Evolutionary conservation across 2,888 invertebrate genomes (phyloP).

Genomic region (Nomada hirtipes): DNA sequence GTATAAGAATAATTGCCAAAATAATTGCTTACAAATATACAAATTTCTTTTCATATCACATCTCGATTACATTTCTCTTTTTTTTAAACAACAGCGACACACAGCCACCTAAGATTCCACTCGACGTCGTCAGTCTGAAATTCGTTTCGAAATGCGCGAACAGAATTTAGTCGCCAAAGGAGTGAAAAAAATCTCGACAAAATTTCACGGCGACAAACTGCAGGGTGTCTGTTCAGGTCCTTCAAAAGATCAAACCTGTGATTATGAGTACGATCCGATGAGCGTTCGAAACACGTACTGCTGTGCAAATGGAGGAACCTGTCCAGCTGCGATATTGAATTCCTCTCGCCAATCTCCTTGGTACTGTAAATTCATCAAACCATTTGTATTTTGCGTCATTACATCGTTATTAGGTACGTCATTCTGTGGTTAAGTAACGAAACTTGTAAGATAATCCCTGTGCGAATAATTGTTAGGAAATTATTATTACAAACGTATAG

Average conservation of each 20-base stretch:
- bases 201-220: slow-evolving; percentile 2
- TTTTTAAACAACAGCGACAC: background rate
- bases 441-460: background rate
- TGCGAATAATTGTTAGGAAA: background rate
- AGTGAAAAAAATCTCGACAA: slow-evolving; percentile 12
- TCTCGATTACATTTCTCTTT: background rate
- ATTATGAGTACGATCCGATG: slow-evolving; percentile 72
- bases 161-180: slow-evolving; percentile 30
- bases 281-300: slow-evolving; percentile 73
- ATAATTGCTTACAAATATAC: too few species aligned
- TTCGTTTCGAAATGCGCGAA: background rate
- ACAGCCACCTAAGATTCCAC: slow-evolving; percentile 1
- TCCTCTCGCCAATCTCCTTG: slow-evolving; percentile 65
- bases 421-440: slow-evolving; percentile 11
- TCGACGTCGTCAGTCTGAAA: slow-evolving; percentile 21
- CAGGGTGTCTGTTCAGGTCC: slow-evolving; percentile 19
- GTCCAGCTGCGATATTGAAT: slow-evolving; percentile 64
- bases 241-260: slow-evolving; percentile 37
- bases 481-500: background rate
- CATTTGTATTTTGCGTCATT: slow-evolving; percentile 77
- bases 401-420: slow-evolving; percentile 78
- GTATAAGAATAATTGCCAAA: too few species aligned
- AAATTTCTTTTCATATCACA: too few species aligned
- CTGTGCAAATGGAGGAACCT: slow-evolving; percentile 75
- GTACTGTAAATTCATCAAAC: slow-evolving; percentile 76